Percentiles rank a stretch among this genome's conserved stretches.
Evolutionary conservation across 2,888 invertebrate genomes (phyloP).

Genomic region (Microctonus aethiopoides): DNA sequence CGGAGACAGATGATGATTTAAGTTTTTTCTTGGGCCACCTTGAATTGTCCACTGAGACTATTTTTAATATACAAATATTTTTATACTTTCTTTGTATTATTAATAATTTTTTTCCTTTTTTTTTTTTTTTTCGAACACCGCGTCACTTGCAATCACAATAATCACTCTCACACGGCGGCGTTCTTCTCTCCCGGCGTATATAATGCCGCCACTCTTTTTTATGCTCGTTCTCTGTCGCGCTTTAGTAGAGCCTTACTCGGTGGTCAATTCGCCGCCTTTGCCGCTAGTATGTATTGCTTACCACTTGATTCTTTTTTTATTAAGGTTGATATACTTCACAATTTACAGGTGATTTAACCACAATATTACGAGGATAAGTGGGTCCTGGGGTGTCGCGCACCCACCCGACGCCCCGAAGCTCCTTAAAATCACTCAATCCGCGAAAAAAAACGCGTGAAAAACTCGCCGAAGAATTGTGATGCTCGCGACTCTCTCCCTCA

Average conservation of each 20-base stretch:
- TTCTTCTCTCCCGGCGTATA: constrained; percentile 36
- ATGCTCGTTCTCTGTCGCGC: constrained; percentile 21
- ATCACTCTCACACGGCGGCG: constrained; percentile 37
- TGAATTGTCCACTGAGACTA: constrained; percentile 25
- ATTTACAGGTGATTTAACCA: constrained; percentile 13
- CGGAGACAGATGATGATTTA: constrained; percentile 38
- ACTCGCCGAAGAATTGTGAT: constrained; percentile 40
- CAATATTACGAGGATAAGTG: constrained; percentile 39
- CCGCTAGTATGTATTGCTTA: constrained; percentile 17
- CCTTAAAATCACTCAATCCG: constrained; percentile 51
- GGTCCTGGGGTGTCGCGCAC: constrained; percentile 54
- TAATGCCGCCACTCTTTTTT: constrained; percentile 19
- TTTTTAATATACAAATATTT: neutral
- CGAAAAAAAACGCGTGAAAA: constrained; percentile 46
- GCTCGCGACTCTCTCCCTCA: constrained; percentile 61
- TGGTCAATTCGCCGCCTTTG: constrained; percentile 20
- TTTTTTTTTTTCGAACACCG: constrained; percentile 33
- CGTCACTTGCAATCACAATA: constrained; percentile 44
- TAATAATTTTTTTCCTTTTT: too few species aligned
- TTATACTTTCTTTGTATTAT: neutral
- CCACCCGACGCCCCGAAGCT: constrained; percentile 53
- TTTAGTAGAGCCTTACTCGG: constrained; percentile 10
- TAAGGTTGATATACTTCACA: constrained; percentile 25
- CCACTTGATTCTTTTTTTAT: constrained; percentile 14
- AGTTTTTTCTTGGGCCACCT: constrained; percentile 19